Conservation (phyloP, 2,113 vertebrate species). For the Egretta garzetta region DNA sequence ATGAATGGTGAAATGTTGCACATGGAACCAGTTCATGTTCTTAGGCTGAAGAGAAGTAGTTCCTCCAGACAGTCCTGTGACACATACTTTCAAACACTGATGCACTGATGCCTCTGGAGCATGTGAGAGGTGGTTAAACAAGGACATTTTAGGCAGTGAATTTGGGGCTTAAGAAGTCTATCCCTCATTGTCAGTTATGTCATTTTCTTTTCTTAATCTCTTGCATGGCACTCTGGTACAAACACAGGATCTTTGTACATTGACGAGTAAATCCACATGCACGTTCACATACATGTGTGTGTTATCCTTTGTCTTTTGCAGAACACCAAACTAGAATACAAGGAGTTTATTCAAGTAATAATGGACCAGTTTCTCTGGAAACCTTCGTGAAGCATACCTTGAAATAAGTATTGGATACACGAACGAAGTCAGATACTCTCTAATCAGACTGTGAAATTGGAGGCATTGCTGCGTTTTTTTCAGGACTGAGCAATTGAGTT, state of each 20-base stretch:
- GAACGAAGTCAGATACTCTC: neutral
- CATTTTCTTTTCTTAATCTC: neutral
- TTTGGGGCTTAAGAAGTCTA: neutral
- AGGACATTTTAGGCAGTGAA: neutral
- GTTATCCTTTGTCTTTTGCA: neutral
- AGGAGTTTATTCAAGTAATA: neutral
- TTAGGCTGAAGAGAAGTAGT: neutral
- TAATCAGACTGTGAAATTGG: neutral
- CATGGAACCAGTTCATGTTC: neutral
- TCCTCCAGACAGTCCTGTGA: neutral
- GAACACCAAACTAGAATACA: neutral
- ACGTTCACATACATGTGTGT: fast-evolving
- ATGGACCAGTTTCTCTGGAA: neutral
- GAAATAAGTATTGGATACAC: neutral
- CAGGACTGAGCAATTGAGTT: neutral
- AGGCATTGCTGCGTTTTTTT: neutral
- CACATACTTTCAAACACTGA: neutral
- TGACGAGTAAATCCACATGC: neutral
- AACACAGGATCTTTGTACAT: neutral
- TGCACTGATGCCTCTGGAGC: neutral
- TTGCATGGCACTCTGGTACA: neutral
- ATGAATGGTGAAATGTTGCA: neutral
- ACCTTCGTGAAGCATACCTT: neutral
- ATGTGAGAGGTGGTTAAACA: neutral
- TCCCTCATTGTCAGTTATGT: neutral